A percentile compares a stretch with the other conserved stretches of the same genome.
phyloP scores from a whole-genome alignment of 2,797 vertebrate genomes.

The Halcyon leucocephala region DNA sequence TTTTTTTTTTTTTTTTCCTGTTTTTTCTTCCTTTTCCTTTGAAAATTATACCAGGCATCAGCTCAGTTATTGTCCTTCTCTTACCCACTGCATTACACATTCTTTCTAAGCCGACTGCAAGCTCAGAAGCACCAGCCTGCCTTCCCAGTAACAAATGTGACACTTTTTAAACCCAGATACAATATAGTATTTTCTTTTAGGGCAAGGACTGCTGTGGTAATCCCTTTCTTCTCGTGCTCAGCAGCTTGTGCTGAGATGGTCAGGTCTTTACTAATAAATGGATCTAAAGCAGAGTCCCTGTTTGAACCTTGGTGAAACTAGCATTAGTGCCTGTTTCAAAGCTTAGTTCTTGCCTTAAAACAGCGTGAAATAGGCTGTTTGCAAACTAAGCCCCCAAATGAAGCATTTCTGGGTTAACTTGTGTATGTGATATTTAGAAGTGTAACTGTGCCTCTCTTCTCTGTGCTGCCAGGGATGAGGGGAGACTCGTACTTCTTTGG shows the following conservation, averaged over 20 bases:
- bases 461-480: slow-evolving; percentile 80
- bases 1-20: too few species aligned
- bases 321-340: neutral
- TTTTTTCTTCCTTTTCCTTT: neutral
- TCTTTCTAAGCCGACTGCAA: neutral
- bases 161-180: neutral
- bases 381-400: neutral
- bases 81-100: neutral
- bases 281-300: neutral
- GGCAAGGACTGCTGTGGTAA: neutral
- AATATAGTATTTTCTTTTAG: neutral
- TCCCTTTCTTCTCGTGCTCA: neutral
- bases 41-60: neutral
- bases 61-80: neutral
- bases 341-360: neutral
- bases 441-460: slow-evolving; percentile 16
- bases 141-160: neutral
- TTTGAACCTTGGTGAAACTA: neutral
- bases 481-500: slow-evolving; percentile 84
- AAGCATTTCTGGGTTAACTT: neutral
- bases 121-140: neutral
- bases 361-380: neutral
- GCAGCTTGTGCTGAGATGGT: neutral
- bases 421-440: neutral
- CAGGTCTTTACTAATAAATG: neutral